Evolutionary conservation across 1,140 invertebrate species (phyloP).

Genomic region (Trypoxylus dichotomus): DNA sequence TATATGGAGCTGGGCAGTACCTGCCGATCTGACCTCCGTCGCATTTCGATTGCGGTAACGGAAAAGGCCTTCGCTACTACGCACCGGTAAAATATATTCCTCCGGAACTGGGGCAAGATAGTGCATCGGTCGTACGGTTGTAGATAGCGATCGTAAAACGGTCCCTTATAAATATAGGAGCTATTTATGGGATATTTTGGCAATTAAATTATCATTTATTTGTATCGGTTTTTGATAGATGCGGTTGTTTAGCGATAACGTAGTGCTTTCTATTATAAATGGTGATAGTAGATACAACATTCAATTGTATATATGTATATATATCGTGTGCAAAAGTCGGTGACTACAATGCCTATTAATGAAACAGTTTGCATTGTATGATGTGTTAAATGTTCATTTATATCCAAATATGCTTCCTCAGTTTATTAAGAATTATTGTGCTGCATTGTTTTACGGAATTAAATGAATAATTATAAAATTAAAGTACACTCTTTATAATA

Average conservation of each 20-base stretch:
- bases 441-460: no score
- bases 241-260: background rate
- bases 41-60: background rate
- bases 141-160: background rate
- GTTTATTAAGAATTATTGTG: no score
- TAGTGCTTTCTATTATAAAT: no score
- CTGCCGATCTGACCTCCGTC: background rate
- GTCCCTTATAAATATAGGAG: background rate
- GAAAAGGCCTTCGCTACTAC: background rate
- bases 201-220: background rate
- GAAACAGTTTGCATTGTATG: no score
- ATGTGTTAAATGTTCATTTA: no score
- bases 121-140: background rate
- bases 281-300: background rate
- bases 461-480: no score
- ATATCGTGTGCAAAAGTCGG: no score
- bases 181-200: background rate
- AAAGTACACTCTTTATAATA: no score
- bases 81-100: background rate
- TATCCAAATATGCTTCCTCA: no score
- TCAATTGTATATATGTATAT: no score
- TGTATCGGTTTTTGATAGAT: background rate
- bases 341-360: no score
- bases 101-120: background rate
- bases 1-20: background rate